phyloP scores from a whole-genome alignment of 2,113 vertebrate genomes.

The Setophaga coronata region DNA sequence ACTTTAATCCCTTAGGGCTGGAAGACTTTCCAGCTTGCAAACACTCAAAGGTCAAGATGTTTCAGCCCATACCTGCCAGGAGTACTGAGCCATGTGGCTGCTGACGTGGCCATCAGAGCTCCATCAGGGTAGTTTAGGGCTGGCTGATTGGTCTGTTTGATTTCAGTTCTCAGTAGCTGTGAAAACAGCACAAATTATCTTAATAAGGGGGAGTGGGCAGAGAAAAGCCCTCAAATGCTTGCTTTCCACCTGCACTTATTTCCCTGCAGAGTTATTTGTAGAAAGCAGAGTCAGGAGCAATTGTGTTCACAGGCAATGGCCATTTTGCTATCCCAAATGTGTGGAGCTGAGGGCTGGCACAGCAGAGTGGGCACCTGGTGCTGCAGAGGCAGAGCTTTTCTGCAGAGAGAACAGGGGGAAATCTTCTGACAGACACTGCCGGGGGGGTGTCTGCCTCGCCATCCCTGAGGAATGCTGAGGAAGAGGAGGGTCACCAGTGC shows the following conservation, averaged over 20 bases:
- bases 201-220: background rate
- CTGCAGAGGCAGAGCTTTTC: background rate
- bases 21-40: background rate
- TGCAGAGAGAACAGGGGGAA: background rate
- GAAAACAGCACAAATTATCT: background rate
- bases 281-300: background rate
- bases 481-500: background rate
- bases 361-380: background rate
- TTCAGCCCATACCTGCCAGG: background rate
- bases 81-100: fast-evolving
- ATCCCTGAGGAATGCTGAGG: background rate
- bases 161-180: background rate
- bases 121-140: background rate
- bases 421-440: fast-evolving
- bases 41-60: background rate
- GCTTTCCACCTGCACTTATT: background rate
- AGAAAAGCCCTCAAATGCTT: background rate
- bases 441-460: background rate
- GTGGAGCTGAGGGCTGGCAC: background rate
- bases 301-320: background rate
- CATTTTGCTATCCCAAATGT: background rate
- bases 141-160: background rate
- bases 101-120: background rate
- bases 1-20: background rate
- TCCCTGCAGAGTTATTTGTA: background rate